These are phyloP conservation scores for Nowickia ferox DNA, from an alignment of 2,888 invertebrate genomes.

Conservation along the genomic window DNA sequence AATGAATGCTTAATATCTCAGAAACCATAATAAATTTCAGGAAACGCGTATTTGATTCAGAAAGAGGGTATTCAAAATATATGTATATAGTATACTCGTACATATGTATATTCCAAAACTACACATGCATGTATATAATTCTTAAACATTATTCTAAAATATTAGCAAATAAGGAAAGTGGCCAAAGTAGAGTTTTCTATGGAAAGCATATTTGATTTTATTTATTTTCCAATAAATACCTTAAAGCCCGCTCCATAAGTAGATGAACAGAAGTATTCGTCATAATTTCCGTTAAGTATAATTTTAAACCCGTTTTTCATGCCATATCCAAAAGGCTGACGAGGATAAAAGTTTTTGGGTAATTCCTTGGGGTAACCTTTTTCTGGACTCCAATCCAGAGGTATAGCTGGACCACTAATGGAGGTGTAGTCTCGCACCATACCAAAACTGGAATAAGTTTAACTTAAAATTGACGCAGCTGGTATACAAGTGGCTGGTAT, in stretches of 20 bases:
- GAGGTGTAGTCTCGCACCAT: conserved; percentile 76
- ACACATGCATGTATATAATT: no score
- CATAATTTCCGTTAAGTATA: conserved; percentile 87
- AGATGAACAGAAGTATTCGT: conserved; percentile 91
- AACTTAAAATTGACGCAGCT: neutral
- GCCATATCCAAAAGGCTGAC: conserved; percentile 85
- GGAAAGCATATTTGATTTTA: neutral
- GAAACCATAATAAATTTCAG: no score
- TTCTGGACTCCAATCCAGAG: conserved; percentile 90
- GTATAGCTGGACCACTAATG: conserved; percentile 74
- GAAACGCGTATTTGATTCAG: no score
- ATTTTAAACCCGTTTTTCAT: conserved; percentile 88
- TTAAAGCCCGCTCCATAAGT: conserved; percentile 85
- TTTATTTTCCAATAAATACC: conserved; percentile 78
- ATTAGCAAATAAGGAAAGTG: no score
- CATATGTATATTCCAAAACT: no score
- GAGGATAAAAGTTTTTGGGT: conserved; percentile 85
- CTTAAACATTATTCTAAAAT: no score
- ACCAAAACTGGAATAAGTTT: conserved; percentile 69
- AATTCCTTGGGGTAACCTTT: conserved; percentile 86
- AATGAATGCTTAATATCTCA: no score
- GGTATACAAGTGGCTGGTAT: neutral
- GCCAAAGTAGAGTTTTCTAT: no score
- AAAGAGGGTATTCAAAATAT: no score
- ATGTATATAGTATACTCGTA: no score